Conservation (phyloP, 2,888 invertebrate species). For the Smittia sp. region DNA sequence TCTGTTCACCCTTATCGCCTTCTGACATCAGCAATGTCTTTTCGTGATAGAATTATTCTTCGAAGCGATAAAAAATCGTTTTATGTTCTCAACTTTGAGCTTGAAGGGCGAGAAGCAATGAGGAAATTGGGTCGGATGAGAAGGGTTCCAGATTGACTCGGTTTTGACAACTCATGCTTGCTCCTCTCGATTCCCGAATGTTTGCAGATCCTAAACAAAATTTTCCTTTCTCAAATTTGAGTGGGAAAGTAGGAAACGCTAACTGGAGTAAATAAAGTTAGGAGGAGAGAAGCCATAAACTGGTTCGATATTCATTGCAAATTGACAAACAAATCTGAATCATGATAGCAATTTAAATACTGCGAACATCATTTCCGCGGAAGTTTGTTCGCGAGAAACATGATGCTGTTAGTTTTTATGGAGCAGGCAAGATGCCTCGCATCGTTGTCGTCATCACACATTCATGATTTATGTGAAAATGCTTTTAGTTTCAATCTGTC, state of each 20-base stretch:
- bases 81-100: neutral
- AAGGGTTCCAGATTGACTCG: too few species aligned
- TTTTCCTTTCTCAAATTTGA: too few species aligned
- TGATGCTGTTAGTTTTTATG: neutral
- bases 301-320: neutral
- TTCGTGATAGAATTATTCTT: neutral
- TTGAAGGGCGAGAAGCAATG: neutral
- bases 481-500: neutral
- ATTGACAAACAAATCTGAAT: neutral
- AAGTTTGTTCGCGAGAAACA: neutral
- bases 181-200: too few species aligned
- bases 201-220: too few species aligned
- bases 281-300: too few species aligned
- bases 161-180: too few species aligned
- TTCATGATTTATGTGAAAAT: constrained; percentile 15
- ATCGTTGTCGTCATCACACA: neutral
- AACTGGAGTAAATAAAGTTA: too few species aligned
- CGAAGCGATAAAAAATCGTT: neutral
- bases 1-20: neutral
- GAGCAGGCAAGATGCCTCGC: neutral
- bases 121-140: neutral
- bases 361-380: neutral
- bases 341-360: constrained; percentile 1
- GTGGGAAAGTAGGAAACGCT: neutral
- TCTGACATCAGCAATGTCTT: neutral